These are phyloP conservation scores for Alouatta palliata DNA, from an alignment of 2,113 vertebrate species.

Conservation along the genomic window DNA sequence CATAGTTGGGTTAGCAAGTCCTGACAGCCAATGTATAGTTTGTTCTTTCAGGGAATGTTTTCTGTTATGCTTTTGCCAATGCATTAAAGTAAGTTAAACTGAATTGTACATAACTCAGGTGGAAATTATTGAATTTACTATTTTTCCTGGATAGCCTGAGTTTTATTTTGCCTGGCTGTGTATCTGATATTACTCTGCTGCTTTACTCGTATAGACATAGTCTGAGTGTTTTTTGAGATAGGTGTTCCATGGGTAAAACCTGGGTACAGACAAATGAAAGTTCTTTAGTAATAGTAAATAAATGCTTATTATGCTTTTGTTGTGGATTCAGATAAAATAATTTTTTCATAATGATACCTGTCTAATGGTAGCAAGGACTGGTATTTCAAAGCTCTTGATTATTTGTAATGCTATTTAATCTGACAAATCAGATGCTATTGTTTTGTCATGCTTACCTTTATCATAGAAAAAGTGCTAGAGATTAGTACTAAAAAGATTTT, in stretches of 20 bases:
- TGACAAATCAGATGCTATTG: conserved; percentile 2
- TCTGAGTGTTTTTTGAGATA: background rate
- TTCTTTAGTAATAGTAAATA: background rate
- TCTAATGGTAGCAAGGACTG: background rate
- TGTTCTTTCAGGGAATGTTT: background rate
- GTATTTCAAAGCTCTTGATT: conserved; percentile 39
- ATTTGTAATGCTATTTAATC: background rate
- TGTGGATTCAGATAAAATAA: background rate
- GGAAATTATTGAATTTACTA: conserved; percentile 10
- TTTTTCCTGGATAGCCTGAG: background rate
- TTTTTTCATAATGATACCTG: background rate
- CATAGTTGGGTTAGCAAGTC: background rate
- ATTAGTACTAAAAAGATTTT: background rate
- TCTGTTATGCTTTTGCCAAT: background rate
- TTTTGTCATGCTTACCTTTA: background rate
- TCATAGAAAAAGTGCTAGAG: background rate
- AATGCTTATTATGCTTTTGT: background rate
- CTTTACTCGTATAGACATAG: conserved; percentile 12
- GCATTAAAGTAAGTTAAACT: background rate
- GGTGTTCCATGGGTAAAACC: background rate
- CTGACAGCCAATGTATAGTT: background rate
- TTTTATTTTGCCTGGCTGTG: background rate
- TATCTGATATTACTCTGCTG: background rate
- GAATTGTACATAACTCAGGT: background rate
- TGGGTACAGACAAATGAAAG: background rate